Base-by-base conservation (phyloP, 2,888 invertebrate genomes). In the Myopa tessellatipennis region DNA sequence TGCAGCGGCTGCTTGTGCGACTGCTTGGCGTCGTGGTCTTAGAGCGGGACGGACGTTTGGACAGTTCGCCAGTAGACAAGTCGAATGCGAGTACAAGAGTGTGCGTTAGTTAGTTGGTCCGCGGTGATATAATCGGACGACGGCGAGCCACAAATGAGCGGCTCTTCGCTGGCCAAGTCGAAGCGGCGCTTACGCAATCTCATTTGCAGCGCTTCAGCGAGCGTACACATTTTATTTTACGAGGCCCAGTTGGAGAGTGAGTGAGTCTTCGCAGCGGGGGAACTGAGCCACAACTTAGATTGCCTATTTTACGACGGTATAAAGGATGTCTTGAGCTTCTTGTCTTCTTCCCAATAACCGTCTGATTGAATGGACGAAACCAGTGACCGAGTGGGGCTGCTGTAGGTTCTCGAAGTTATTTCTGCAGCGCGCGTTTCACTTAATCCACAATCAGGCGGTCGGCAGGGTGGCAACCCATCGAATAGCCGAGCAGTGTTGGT, bases 201-300 rank as follows among this genome's bases (percentile, higher is more conserved):
- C 75, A 82, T 84, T 85, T 84, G 86, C 86, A 85, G 85, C 86
- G 86, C 87, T 87, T 86, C 86, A 82, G 80, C 82, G 82, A 77
- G 3, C 74, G 63, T 18, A 63, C 26, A 40, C 36, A 72, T 34
- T 63, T 63, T 18, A 72, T 60, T 72, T 60, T 73, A 73, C 12
- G 45, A 18, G 45, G 16, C 61, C n/a, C 12, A 58, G 58, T 16
- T 58, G 58, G 71, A 4, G 34, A 10, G 26, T 63, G 61, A 10
- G 5, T 26, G 61, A 63, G 61, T 58, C 55, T 58, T n/a, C 71
- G 38, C 71, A 71, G 71, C 38, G 55, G 55, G 69, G 50, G 36
- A n/a, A 26, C 5, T 69, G 50, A 52, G 69, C 50, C 69, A 50
- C 18, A 50, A 45, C 50, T 26, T 18, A 26, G 52, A 52, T 52